A percentile compares a stretch with the other conserved stretches of the same genome.
Evolutionary conservation across 2,113 vertebrate genomes (phyloP).

Genomic region (Acinonyx jubatus): DNA sequence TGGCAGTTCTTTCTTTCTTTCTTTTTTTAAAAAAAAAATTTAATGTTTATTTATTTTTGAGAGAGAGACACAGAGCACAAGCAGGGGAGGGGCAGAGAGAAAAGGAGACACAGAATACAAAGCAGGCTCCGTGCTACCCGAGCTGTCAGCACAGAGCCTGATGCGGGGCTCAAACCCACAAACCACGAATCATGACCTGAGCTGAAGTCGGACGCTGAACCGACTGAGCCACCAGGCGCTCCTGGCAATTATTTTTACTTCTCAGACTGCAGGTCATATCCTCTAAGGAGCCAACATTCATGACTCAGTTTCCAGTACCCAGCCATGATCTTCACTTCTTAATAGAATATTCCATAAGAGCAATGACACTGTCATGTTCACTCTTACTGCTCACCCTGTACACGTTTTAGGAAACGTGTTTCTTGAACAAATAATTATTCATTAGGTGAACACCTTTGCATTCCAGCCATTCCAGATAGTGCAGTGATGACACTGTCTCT

Average conservation of each 20-base stretch:
- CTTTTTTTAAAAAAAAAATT: no score
- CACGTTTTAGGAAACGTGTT: background rate
- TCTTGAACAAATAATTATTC: background rate
- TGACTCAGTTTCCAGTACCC: background rate
- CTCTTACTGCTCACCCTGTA: background rate
- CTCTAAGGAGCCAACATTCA: background rate
- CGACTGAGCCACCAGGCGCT: no score
- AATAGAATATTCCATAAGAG: background rate
- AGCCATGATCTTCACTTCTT: background rate
- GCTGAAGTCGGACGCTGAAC: no score
- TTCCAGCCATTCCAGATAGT: background rate
- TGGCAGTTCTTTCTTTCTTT: background rate
- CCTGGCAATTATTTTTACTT: background rate
- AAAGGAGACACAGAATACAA: no score
- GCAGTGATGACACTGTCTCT: background rate
- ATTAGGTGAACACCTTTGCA: background rate
- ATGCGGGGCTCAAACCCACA: no score
- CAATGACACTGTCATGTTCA: background rate
- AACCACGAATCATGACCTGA: no score
- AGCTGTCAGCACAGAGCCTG: no score
- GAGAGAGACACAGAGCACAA: no score
- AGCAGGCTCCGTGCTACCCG: no score
- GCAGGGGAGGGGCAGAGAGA: no score
- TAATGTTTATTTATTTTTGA: no score
- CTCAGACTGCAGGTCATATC: background rate